phyloP scores from a whole-genome alignment of 2,797 vertebrate species.

The Mycteria americana region DNA sequence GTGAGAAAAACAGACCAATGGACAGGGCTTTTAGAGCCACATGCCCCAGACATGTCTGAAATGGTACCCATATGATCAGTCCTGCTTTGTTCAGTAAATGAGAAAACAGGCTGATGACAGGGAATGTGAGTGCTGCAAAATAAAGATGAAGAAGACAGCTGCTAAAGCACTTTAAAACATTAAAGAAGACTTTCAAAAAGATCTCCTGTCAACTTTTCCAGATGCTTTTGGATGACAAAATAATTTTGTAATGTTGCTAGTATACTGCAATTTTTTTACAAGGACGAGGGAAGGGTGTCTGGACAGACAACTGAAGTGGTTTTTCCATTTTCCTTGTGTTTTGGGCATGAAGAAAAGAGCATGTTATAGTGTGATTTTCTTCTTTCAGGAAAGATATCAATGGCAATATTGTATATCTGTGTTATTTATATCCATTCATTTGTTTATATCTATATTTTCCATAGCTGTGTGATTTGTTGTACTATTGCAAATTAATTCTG shows the following conservation, averaged over 20 bases:
- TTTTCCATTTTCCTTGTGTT: neutral
- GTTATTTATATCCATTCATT: neutral
- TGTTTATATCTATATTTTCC: neutral
- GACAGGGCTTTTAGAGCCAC: neutral
- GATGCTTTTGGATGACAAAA: neutral
- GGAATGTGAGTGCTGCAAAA: neutral
- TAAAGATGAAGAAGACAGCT: neutral
- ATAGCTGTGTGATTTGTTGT: neutral
- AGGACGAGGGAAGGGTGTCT: neutral
- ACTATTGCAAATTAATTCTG: slow-evolving; percentile 2
- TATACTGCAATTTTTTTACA: neutral
- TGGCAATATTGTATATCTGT: neutral
- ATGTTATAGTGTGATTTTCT: neutral
- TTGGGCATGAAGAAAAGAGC: neutral
- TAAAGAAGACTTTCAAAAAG: neutral
- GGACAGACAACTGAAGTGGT: neutral
- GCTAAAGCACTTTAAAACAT: slow-evolving; percentile 5
- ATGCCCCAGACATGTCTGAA: neutral
- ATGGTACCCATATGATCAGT: neutral
- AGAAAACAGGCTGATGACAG: neutral
- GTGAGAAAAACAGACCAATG: neutral
- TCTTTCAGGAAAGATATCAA: neutral
- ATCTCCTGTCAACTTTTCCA: neutral
- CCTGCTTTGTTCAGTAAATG: neutral
- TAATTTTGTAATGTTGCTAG: neutral